Evolutionary conservation across 2,797 vertebrate genomes (phyloP).

Genomic region (Malacoraja senta): DNA sequence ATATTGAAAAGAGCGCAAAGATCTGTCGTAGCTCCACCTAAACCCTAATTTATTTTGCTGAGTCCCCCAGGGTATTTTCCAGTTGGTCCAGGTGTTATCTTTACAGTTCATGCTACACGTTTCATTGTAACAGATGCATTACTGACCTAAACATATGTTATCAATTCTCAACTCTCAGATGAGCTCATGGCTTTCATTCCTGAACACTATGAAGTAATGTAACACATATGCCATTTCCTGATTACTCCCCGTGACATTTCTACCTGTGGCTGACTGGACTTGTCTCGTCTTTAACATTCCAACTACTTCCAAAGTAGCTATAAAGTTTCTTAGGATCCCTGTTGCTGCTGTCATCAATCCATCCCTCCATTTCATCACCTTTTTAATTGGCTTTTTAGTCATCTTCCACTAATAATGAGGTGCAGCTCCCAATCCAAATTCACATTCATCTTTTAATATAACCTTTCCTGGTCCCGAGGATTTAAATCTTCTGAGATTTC

Average conservation of each 20-base stretch:
- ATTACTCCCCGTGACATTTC: neutral
- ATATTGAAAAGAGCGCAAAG: neutral
- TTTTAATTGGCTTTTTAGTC: neutral
- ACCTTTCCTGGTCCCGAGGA: neutral
- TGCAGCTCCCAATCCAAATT: neutral
- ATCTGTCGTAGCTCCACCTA: neutral
- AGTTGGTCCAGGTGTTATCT: neutral
- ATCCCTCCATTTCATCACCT: neutral
- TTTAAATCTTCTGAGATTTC: too few relatives aligned
- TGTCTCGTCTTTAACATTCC: slow-evolving; percentile 7
- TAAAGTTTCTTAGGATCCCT: neutral
- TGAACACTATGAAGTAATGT: slow-evolving; percentile 29
- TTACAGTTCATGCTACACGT: neutral
- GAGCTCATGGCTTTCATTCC: slow-evolving; percentile 15
- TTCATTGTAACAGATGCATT: neutral
- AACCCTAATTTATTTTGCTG: neutral
- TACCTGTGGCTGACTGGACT: neutral
- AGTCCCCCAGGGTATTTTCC: neutral
- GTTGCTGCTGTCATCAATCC: neutral
- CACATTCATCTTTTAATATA: neutral
- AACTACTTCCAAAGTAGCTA: neutral
- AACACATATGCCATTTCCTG: slow-evolving; percentile 30
- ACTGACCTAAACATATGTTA: slow-evolving; percentile 23
- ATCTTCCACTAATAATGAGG: neutral
- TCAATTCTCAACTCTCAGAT: neutral